Percentiles rank a stretch among this genome's conserved stretches.
These are phyloP conservation scores for Syndactyla subalaris DNA, from an alignment of 2,797 vertebrate genomes.

Conservation along the genomic window DNA sequence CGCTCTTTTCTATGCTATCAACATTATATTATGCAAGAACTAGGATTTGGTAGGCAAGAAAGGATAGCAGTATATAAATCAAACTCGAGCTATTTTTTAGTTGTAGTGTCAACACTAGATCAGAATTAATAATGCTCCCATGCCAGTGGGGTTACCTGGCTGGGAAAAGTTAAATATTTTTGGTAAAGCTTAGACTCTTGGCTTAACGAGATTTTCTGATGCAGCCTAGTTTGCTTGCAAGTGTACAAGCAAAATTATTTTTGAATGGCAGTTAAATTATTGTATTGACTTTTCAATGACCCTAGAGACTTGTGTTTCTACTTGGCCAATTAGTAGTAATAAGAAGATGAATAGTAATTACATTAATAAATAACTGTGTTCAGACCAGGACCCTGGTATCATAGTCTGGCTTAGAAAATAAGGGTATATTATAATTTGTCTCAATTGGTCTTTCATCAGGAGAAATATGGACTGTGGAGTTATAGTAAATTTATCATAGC, in stretches of 20 bases:
- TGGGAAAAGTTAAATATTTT: conserved; percentile 16
- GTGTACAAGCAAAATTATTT: conserved; percentile 59
- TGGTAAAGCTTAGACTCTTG: conserved; percentile 17
- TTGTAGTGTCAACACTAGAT: neutral
- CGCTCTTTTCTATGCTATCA: conserved; percentile 71
- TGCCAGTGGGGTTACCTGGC: neutral
- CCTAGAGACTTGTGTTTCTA: conserved; percentile 59
- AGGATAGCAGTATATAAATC: conserved; percentile 36
- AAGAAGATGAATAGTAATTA: conserved; percentile 58
- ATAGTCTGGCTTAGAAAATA: conserved; percentile 31
- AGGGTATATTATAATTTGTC: conserved; percentile 6
- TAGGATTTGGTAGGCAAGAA: conserved; percentile 53
- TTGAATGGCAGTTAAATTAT: conserved; percentile 54
- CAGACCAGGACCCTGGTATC: conserved; percentile 34
- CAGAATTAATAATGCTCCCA: conserved; percentile 5
- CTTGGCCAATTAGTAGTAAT: conserved; percentile 63
- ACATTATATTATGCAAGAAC: conserved; percentile 59
- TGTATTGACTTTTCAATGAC: conserved; percentile 65
- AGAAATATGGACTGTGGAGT: conserved; percentile 39
- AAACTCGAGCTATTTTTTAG: conserved; percentile 24
- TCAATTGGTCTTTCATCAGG: conserved; percentile 31
- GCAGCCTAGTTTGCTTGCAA: conserved; percentile 48
- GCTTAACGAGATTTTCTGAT: conserved; percentile 28
- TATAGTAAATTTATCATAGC: conserved; percentile 13
- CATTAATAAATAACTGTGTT: conserved; percentile 57